phyloP scores from a whole-genome alignment of 2,888 invertebrate genomes.

The Cheilosia impressa region DNA sequence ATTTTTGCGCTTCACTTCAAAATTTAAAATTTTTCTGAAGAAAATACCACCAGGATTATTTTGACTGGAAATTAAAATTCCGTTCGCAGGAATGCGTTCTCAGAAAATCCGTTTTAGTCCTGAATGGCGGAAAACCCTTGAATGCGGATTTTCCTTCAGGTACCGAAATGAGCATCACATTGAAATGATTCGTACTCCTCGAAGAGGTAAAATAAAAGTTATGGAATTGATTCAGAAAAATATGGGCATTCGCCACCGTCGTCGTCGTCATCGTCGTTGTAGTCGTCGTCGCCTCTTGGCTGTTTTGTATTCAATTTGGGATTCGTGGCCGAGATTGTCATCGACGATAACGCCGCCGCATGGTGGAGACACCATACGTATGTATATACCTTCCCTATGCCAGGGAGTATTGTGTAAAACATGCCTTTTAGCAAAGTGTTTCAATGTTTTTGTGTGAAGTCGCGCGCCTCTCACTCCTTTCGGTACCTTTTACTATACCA shows the following conservation, averaged over 20 bases:
- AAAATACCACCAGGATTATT: too few species aligned
- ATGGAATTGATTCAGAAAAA: conserved; percentile 74
- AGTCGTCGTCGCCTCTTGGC: conserved; percentile 60
- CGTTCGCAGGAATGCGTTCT: conserved; percentile 25
- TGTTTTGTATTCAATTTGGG: conserved; percentile 75
- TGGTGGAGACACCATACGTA: conserved; percentile 1
- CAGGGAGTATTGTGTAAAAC: conserved; percentile 74
- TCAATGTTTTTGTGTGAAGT: conserved; percentile 71
- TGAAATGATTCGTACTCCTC: conserved; percentile 23
- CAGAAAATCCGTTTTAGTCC: conserved; percentile 18
- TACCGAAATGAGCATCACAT: conserved; percentile 18
- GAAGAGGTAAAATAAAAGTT: conserved; percentile 59
- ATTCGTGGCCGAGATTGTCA: conserved; percentile 75
- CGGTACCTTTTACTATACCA: conserved; percentile 59
- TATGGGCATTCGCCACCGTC: conserved; percentile 67
- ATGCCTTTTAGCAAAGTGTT: conserved; percentile 76
- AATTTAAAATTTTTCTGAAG: too few species aligned
- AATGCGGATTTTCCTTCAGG: conserved; percentile 29
- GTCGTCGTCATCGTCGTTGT: conserved; percentile 28
- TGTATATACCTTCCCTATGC: conserved; percentile 52
- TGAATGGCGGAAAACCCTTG: not conserved
- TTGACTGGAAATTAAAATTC: conserved; percentile 29
- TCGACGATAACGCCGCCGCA: conserved; percentile 69
- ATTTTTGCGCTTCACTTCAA: too few species aligned
- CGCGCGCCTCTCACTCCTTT: conserved; percentile 65